These are phyloP conservation scores for Agrochola macilenta DNA, from an alignment of 2,888 invertebrate species.

Conservation along the genomic window DNA sequence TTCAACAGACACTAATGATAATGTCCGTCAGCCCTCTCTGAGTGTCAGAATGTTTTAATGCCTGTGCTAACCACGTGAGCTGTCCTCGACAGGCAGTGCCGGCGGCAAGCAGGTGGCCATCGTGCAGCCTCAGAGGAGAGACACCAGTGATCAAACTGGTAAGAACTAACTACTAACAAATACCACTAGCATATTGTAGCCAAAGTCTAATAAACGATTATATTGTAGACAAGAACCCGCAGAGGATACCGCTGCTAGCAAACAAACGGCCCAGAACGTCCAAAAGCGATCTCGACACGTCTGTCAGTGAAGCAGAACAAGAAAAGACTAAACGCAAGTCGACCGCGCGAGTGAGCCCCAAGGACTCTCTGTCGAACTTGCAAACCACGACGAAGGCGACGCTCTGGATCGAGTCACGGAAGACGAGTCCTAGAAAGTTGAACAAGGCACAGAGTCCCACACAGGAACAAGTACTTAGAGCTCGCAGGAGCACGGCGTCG, in stretches of 20 bases:
- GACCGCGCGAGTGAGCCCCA: constrained; percentile 36
- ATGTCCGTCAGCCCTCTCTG: not conserved
- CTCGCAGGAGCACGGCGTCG: constrained; percentile 32
- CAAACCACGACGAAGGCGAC: constrained; percentile 78
- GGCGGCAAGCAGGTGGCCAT: constrained; percentile 86
- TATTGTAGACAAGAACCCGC: constrained; percentile 35
- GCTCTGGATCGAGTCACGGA: constrained; percentile 83
- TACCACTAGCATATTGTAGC: not conserved
- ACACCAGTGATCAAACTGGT: constrained; percentile 75
- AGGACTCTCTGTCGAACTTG: constrained; percentile 22
- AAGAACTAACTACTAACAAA: constrained; percentile 40
- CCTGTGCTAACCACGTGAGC: constrained; percentile 1
- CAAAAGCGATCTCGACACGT: constrained; percentile 53
- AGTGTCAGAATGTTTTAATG: not conserved
- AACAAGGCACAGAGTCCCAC: not conserved
- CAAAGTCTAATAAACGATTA: not conserved
- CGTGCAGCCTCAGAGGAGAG: constrained; percentile 86
- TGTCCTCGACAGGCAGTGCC: constrained; percentile 63
- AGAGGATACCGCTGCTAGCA: constrained; percentile 30
- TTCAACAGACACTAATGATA: not conserved
- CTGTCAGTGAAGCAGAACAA: constrained; percentile 45
- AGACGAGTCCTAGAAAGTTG: constrained; percentile 51
- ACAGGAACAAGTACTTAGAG: not conserved
- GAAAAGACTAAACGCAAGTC: constrained; percentile 54
- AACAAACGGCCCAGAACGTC: constrained; percentile 53